Evolutionary conservation across 2,113 vertebrate genomes (phyloP), one percentile per base, ranked within the genome.

Genomic region (Nematolebias whitei): DNA sequence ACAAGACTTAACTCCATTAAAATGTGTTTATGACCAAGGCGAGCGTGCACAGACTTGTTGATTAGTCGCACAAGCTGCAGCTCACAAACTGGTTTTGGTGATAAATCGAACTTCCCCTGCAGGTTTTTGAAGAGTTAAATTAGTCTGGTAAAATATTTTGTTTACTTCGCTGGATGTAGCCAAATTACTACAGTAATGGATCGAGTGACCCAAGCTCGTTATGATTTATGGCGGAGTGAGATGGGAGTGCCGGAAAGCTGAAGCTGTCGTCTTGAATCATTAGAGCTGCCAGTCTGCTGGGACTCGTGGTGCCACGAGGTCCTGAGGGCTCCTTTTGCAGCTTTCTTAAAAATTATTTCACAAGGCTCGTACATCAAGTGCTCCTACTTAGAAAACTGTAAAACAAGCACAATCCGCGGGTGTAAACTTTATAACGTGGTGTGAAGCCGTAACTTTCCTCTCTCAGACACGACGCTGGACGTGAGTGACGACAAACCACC

Each of bases 241-340:
- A 77, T 12, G 71, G 72, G 65, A 60, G 66, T 6, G 72, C 65
- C 55, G 81, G 75, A 63, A 71, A 83, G 60, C 44, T 66, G 76
- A 74, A 65, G 78, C 26, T 4, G 85, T 88, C 80, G 51, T 85
- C 58, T 75, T 79, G 69, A 80, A 80, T 85, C 69, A 84, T 47
- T 56, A 26, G 41, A 76, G 74, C 76, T 78, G 80, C 78, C 69
- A 50, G 71, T 63, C 60, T 54, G 68, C 61, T 53, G 66, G 63
- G 76, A 78, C 43, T 79, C 55, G 32, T 74, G 88, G 83, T 90
- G 87, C 85, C 88, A 78, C 43, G 20, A 70, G 71, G 77, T 87
- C 85, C 67, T 35, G 76, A 76, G 73, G 81, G 77, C 83, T 85
- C 62, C 77, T 59, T 62, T 40, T 63, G 48, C 44, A 63, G 56